Percentiles rank a stretch among this genome's conserved stretches.
These are phyloP conservation scores for Euspilapteryx auroguttella DNA, from an alignment of 2,888 invertebrate genomes.

Conservation along the genomic window DNA sequence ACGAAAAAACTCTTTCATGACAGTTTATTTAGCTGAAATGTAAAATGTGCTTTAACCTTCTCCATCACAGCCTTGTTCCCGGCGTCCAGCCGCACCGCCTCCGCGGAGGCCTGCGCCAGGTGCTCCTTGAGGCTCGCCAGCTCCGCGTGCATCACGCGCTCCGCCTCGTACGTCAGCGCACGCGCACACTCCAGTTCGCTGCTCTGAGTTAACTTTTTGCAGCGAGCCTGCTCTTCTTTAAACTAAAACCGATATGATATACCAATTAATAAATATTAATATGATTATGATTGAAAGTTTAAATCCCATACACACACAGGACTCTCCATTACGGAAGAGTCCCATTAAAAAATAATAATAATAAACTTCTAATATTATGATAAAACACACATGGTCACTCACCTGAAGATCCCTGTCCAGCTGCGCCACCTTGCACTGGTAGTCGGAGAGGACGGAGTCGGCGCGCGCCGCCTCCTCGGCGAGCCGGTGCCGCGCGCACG, in stretches of 20 bases:
- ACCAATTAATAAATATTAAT: not conserved
- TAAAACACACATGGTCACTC: conserved; percentile 3
- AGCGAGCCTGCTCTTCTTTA: conserved; percentile 33
- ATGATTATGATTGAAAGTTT: not conserved
- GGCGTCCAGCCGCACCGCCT: conserved; percentile 23
- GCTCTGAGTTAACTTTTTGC: conserved; percentile 17
- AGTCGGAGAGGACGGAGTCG: conserved; percentile 21
- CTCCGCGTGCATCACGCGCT: conserved; percentile 31
- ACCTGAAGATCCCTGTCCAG: conserved; percentile 34
- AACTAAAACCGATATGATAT: conserved; percentile 17
- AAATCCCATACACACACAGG: too few species aligned
- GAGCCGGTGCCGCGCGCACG: conserved; percentile 17
- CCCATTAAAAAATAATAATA: too few species aligned
- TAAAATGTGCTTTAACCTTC: too few species aligned
- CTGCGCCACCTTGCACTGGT: conserved; percentile 23
- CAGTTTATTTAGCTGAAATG: too few species aligned
- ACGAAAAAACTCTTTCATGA: too few species aligned
- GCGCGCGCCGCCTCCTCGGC: conserved; percentile 19
- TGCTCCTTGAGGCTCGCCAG: conserved; percentile 26
- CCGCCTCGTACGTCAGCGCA: conserved; percentile 24
- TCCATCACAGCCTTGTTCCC: conserved; percentile 13
- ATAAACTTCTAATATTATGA: too few species aligned
- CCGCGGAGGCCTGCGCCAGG: conserved; percentile 19
- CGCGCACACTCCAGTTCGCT: conserved; percentile 24
- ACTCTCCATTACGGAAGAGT: too few species aligned